Base-by-base conservation (phyloP, 2,797 vertebrate genomes). In the Astyanax mexicanus region DNA sequence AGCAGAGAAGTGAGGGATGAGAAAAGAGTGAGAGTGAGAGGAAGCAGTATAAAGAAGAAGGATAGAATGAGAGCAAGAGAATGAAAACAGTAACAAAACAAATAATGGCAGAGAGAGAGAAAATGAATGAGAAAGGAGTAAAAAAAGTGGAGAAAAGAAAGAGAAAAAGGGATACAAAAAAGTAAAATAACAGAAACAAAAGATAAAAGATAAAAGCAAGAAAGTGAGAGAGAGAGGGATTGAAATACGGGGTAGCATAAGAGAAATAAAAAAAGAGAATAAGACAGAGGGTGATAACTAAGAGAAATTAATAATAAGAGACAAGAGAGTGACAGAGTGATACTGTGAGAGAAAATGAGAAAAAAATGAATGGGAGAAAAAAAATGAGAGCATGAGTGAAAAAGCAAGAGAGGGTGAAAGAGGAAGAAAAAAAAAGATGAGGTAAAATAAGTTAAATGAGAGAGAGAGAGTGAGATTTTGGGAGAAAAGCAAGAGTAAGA, bases 381-480 rank as follows among this genome's bases (percentile, higher is more conserved):
- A n/a, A n/a, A n/a, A n/a, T n/a, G n/a, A n/a, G n/a, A n/a, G n/a
- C n/a, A n/a, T n/a, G n/a, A n/a, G n/a, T n/a, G n/a, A n/a, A n/a
- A n/a, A n/a, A n/a, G n/a, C n/a, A n/a, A n/a, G n/a, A n/a, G n/a
- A n/a, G n/a, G n/a, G n/a, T n/a, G n/a, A n/a, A n/a, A n/a, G n/a
- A n/a, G n/a, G n/a, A n/a, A n/a, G n/a, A n/a, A n/a, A n/a, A n/a
- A n/a, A n/a, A n/a, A n/a, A n/a, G n/a, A n/a, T 1, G n/a, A n/a
- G n/a, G n/a, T n/a, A n/a, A n/a, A n/a, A n/a, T n/a, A n/a, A n/a
- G n/a, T n/a, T n/a, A n/a, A n/a, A 61, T 44, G 52, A 72, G 35
- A 72, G 23, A 47, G 65, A 61, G 66, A 17, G 55, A 9, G 23
- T 76, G 65, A 73, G 40, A 72, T n/a, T n/a, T n/a, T n/a, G n/a